Percentiles rank a stretch among this genome's conserved stretches.
Conservation (phyloP, 2,797 vertebrate species). For the Manis crassicaudata region DNA sequence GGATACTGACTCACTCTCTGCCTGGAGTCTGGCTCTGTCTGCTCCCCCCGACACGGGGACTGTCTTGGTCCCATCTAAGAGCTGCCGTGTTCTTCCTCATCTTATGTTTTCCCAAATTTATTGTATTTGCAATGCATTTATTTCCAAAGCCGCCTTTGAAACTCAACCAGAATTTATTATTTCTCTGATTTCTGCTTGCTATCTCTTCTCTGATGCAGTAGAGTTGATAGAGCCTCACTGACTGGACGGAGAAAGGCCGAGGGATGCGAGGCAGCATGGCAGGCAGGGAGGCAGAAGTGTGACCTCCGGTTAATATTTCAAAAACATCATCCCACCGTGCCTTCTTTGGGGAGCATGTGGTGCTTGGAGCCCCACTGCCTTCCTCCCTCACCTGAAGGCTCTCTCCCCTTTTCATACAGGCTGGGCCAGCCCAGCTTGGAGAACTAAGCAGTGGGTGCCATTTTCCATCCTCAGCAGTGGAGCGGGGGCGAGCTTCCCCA, state of each 20-base stretch:
- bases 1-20: neutral
- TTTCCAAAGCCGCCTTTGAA: neutral
- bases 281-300: rapidly evolving
- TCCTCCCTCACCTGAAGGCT: neutral
- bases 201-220: too few relatives aligned
- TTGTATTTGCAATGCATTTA: neutral
- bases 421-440: neutral
- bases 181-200: neutral
- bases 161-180: neutral
- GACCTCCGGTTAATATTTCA: neutral
- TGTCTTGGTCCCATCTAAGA: neutral
- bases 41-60: neutral
- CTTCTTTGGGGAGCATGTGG: neutral
- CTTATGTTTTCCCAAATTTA: neutral
- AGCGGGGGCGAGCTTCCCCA: rapidly evolving
- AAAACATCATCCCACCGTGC: neutral
- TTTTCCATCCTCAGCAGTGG: neutral
- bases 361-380: neutral
- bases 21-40: neutral
- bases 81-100: neutral
- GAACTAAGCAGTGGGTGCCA: neutral
- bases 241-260: neutral
- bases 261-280: rapidly evolving
- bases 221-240: neutral
- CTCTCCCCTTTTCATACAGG: neutral